These are phyloP conservation scores for Saimiri boliviensis DNA, from an alignment of 2,113 vertebrate genomes.

Conservation along the genomic window DNA sequence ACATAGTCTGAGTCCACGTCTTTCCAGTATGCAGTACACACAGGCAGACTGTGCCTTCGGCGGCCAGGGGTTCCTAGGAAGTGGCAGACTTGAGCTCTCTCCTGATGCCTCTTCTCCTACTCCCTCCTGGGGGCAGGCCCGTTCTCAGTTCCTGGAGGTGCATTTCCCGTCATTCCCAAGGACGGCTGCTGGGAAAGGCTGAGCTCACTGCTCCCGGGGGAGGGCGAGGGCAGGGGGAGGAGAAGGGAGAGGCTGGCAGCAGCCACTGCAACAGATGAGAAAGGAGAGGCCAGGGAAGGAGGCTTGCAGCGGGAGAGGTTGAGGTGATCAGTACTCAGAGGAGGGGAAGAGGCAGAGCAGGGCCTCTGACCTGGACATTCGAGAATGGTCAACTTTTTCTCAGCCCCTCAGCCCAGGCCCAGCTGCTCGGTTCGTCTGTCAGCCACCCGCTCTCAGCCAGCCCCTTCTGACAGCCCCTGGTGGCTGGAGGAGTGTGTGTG, in stretches of 20 bases:
- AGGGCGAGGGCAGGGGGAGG: constrained; percentile 23
- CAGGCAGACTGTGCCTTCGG: not conserved
- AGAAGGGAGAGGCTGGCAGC: constrained; percentile 39
- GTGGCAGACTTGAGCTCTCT: not conserved
- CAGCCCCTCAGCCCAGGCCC: not conserved
- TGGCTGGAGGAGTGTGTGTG: not conserved
- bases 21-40: rapidly evolving
- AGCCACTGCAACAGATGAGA: not conserved
- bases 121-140: constrained; percentile 11
- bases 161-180: constrained; percentile 75
- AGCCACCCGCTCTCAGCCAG: rapidly evolving
- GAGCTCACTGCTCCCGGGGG: constrained; percentile 71
- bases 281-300: not conserved
- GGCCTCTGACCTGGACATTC: not conserved
- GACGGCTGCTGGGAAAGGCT: constrained; percentile 75
- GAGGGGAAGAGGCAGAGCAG: not conserved
- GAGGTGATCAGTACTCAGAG: not conserved
- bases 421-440: not conserved
- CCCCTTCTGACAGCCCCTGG: not conserved
- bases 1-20: too few relatives aligned
- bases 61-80: not conserved
- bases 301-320: not conserved
- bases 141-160: constrained; percentile 27
- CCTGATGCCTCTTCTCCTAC: not conserved
- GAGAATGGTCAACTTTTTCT: not conserved